phyloP scores from a whole-genome alignment of 2,888 invertebrate species.

The Carcina quercana region DNA sequence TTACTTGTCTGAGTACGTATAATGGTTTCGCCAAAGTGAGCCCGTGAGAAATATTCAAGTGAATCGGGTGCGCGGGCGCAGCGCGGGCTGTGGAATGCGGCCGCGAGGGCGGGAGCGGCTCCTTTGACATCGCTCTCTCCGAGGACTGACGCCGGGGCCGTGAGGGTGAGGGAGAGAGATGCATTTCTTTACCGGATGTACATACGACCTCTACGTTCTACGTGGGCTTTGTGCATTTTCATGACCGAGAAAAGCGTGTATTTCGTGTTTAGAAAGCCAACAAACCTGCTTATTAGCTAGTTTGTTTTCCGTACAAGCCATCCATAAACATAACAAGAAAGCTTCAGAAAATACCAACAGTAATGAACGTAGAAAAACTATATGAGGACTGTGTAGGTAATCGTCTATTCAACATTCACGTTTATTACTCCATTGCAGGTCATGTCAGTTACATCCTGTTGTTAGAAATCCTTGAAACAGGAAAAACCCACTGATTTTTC shows the following conservation, averaged over 20 bases:
- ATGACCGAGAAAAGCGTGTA: too few species aligned
- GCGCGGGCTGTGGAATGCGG: constrained; percentile 59
- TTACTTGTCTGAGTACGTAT: constrained; percentile 32
- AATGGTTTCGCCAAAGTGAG: constrained; percentile 67
- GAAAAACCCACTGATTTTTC: constrained; percentile 8
- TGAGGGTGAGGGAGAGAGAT: constrained; percentile 56
- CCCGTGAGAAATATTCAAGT: constrained; percentile 72
- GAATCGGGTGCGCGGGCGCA: constrained; percentile 51
- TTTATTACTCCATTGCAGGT: too few species aligned
- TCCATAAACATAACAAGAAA: too few species aligned
- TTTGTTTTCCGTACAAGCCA: too few species aligned
- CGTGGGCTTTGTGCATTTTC: too few species aligned
- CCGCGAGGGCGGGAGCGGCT: constrained; percentile 67
- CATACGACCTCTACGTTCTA: constrained; percentile 24
- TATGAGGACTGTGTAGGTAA: too few species aligned
- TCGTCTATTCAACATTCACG: too few species aligned
- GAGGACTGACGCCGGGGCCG: constrained; percentile 56
- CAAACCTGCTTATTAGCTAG: too few species aligned
- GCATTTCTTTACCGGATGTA: constrained; percentile 48
- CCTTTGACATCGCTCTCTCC: constrained; percentile 63
- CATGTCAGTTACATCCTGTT: too few species aligned
- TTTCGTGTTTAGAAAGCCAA: too few species aligned
- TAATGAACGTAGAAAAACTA: too few species aligned
- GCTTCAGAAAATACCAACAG: too few species aligned
- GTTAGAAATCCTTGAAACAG: constrained; percentile 3